These are phyloP conservation scores for Microplitis demolitor DNA, from an alignment of 1,140 invertebrate species.

Conservation along the genomic window DNA sequence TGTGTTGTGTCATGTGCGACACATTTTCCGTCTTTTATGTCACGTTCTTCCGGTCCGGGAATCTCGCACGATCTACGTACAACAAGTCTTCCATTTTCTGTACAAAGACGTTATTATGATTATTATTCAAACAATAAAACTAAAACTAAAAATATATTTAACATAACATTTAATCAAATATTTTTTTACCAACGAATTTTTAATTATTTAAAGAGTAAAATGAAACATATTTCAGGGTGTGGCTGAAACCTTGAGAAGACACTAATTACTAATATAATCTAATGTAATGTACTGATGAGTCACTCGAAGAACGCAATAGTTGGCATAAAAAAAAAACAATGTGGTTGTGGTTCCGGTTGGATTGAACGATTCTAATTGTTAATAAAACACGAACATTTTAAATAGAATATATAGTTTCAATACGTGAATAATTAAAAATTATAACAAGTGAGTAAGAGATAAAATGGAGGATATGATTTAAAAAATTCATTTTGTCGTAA, in stretches of 20 bases:
- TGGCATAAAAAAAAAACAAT: background rate
- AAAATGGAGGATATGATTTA: background rate
- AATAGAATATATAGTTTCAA: too few relatives aligned
- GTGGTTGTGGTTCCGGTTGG: constrained; percentile 4
- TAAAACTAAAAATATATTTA: background rate
- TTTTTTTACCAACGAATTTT: too few relatives aligned
- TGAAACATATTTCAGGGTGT: background rate
- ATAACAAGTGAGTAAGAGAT: too few relatives aligned
- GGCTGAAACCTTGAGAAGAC: background rate
- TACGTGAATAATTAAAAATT: too few relatives aligned
- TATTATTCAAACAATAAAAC: background rate
- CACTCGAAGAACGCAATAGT: too few relatives aligned
- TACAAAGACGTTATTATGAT: constrained; percentile 25
- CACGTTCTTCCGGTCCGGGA: constrained; percentile 59
- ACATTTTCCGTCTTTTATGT: constrained; percentile 61
- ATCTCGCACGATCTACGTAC: constrained; percentile 64
- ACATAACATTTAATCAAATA: too few relatives aligned
- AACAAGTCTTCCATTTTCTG: constrained; percentile 60
- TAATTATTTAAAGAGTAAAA: background rate
- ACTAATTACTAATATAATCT: background rate
- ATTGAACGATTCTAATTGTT: background rate
- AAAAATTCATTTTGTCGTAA: background rate
- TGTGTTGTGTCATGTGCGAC: constrained; percentile 52
- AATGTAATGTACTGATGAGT: background rate
- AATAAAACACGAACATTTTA: background rate